Evolutionary conservation across 2,797 vertebrate genomes (phyloP).

Genomic region (Brachymystax lenok): DNA sequence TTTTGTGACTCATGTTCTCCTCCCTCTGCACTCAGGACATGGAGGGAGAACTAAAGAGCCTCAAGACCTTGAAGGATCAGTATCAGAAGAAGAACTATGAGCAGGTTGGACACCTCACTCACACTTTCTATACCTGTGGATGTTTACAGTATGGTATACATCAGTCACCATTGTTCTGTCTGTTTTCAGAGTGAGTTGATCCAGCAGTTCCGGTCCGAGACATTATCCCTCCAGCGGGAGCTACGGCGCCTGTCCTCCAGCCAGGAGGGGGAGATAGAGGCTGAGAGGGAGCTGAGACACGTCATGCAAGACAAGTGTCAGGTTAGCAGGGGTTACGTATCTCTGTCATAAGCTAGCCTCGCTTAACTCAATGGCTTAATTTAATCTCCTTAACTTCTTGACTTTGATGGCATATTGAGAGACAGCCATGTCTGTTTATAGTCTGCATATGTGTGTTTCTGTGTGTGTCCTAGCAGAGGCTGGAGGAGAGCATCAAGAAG

Average conservation of each 20-base stretch:
- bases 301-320: slow-evolving; percentile 58
- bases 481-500: slow-evolving; percentile 62
- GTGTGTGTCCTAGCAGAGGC: slow-evolving; percentile 52
- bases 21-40: slow-evolving; percentile 58
- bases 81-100: slow-evolving; percentile 67
- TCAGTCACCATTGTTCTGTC: neutral
- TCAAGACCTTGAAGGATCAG: slow-evolving; percentile 65
- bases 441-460: slow-evolving; percentile 17
- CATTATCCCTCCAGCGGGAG: too few species aligned
- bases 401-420: neutral
- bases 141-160: neutral
- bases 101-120: slow-evolving; percentile 55
- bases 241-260: too few species aligned
- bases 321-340: slow-evolving; percentile 44
- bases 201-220: slow-evolving; percentile 21
- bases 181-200: slow-evolving; percentile 62
- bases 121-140: slow-evolving; percentile 1
- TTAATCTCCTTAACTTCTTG: neutral
- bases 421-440: neutral
- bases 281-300: slow-evolving; percentile 39
- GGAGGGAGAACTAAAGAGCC: slow-evolving; percentile 66
- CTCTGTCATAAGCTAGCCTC: neutral
- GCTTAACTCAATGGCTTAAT: neutral
- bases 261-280: slow-evolving; percentile 48
- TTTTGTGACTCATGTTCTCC: neutral